Conservation (phyloP, 2,888 invertebrate genomes). For the Cheilosia vulpina region DNA sequence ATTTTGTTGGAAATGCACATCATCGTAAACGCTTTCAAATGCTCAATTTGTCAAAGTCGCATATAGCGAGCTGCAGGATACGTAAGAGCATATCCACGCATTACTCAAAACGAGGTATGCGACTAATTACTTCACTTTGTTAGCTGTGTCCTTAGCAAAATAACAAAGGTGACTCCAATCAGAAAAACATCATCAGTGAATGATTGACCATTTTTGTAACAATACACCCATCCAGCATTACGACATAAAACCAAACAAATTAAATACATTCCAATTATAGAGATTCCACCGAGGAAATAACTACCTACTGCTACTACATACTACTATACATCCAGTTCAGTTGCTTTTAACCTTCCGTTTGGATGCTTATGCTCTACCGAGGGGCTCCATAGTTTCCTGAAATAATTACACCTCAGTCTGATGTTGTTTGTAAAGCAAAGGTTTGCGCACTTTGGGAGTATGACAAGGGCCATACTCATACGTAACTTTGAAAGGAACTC, state of each 20-base stretch:
- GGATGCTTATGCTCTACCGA: slow-evolving; percentile 8
- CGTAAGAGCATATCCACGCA: too few relatives aligned
- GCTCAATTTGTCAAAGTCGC: too few relatives aligned
- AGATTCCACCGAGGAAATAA: background rate
- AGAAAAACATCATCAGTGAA: background rate
- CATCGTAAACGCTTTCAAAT: too few relatives aligned
- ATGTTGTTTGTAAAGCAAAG: slow-evolving; percentile 25
- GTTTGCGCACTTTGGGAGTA: slow-evolving; percentile 2
- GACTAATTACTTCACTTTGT: slow-evolving; percentile 21
- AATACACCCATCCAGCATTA: background rate
- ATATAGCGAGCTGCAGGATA: too few relatives aligned
- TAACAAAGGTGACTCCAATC: background rate
- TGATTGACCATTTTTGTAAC: background rate
- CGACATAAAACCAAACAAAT: background rate
- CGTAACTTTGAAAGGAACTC: slow-evolving; percentile 1
- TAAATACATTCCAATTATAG: background rate
- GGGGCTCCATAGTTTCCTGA: slow-evolving; percentile 26
- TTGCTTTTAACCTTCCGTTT: background rate
- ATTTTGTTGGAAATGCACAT: too few relatives aligned
- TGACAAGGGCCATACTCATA: background rate
- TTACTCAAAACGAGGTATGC: background rate
- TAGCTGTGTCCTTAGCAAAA: background rate
- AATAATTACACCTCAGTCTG: slow-evolving; percentile 17
- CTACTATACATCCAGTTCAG: slow-evolving; percentile 1
- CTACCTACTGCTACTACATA: background rate